These are phyloP conservation scores for Goniozus legneri DNA, from an alignment of 1,140 invertebrate genomes.

Conservation along the genomic window DNA sequence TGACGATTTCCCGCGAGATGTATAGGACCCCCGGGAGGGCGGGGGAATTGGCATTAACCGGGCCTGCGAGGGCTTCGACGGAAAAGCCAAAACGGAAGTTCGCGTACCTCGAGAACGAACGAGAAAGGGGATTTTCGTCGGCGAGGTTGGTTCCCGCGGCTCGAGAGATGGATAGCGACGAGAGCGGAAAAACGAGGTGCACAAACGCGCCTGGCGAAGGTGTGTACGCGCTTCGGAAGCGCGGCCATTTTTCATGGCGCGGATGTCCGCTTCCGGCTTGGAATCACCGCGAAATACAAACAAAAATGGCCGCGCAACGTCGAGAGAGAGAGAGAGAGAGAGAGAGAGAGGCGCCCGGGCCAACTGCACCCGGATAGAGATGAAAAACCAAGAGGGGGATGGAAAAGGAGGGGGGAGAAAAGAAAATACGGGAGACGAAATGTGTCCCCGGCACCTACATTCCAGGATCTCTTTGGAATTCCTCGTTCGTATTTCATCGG, in stretches of 20 bases:
- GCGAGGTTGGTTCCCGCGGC: constrained; percentile 12
- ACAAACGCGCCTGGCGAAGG: constrained; percentile 1
- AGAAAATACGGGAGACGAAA: constrained; percentile 15
- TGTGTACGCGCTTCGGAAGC: constrained; percentile 32
- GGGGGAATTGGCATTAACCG: no score
- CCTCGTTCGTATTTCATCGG: background rate
- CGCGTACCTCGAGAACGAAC: no score
- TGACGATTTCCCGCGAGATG: no score
- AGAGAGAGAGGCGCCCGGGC: no score
- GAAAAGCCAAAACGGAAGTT: no score
- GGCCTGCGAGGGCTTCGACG: no score
- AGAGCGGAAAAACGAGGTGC: constrained; percentile 8
- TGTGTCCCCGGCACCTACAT: no score
- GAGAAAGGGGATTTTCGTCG: background rate
- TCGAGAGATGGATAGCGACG: constrained; percentile 2
- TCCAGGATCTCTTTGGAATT: no score
- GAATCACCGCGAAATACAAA: constrained; percentile 45
- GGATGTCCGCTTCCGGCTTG: constrained; percentile 46
- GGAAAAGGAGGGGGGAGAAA: constrained; percentile 6
- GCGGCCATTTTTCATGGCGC: constrained; percentile 45
- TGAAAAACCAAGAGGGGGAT: constrained; percentile 2
- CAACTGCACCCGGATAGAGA: no score
- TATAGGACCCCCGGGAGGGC: no score
- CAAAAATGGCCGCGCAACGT: constrained; percentile 34
- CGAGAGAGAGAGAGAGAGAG: no score